Percentiles rank a stretch among this genome's conserved stretches.
Evolutionary conservation across 2,797 vertebrate genomes (phyloP).

Genomic region (Anolis apletophallus): DNA sequence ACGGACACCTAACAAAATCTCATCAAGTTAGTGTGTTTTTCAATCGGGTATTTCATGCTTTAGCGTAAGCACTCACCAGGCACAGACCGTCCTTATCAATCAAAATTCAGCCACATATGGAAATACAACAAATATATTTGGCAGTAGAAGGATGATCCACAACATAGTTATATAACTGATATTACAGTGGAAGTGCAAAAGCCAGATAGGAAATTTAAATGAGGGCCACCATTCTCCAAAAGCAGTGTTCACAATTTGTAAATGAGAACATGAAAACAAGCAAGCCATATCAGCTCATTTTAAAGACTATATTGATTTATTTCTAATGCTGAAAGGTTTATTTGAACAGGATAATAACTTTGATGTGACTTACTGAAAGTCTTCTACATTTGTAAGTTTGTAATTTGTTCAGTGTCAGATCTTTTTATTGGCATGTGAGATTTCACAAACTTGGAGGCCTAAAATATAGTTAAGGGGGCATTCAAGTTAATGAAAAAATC

Average conservation of each 20-base stretch:
- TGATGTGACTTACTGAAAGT: constrained; percentile 67
- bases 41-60: too few relatives aligned
- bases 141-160: neutral
- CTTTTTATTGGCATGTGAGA: constrained; percentile 34
- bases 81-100: too few relatives aligned
- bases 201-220: neutral
- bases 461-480: constrained; percentile 57
- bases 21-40: too few relatives aligned
- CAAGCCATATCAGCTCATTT: neutral
- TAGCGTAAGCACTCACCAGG: too few relatives aligned
- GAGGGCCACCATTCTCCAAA: neutral
- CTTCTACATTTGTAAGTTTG: constrained; percentile 59
- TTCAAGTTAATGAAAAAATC: constrained; percentile 39
- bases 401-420: constrained; percentile 57
- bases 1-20: too few relatives aligned
- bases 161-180: neutral
- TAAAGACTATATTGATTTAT: constrained; percentile 44
- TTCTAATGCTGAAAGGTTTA: constrained; percentile 47
- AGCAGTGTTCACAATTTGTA: neutral
- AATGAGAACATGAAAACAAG: constrained; percentile 10
- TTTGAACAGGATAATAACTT: constrained; percentile 57
- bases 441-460: constrained; percentile 49
- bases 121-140: neutral
- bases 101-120: too few relatives aligned
- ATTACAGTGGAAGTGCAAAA: neutral